Conservation (phyloP, 2,797 vertebrate genomes). For the Miichthys miiuy region DNA sequence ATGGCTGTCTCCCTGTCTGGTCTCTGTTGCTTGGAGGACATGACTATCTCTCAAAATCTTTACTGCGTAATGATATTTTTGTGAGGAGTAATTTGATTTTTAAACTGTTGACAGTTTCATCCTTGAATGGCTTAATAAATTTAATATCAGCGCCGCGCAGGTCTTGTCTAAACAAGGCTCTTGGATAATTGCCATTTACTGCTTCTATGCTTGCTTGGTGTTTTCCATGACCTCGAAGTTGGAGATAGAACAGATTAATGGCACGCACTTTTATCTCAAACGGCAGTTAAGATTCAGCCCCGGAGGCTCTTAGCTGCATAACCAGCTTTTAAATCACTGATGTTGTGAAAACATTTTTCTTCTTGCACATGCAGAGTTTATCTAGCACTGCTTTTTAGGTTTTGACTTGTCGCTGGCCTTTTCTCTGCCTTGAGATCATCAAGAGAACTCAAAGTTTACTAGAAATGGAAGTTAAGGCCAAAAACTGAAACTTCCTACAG, state of each 20-base stretch:
- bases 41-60: slow-evolving; percentile 46
- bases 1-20: slow-evolving; percentile 15
- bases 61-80: slow-evolving; percentile 15
- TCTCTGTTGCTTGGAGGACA: neutral
- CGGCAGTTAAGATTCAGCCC: slow-evolving; percentile 48
- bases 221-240: slow-evolving; percentile 53
- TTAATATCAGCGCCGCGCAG: slow-evolving; percentile 42
- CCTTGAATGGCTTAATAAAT: slow-evolving; percentile 55
- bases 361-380: slow-evolving; percentile 34
- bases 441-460: neutral
- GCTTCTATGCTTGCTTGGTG: slow-evolving; percentile 15
- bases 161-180: slow-evolving; percentile 66
- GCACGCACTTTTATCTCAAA: slow-evolving; percentile 57
- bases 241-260: slow-evolving; percentile 59
- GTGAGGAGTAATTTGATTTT: slow-evolving; percentile 56
- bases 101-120: slow-evolving; percentile 69
- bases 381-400: neutral
- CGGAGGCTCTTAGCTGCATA: slow-evolving; percentile 45
- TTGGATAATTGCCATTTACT: slow-evolving; percentile 63
- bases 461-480: neutral
- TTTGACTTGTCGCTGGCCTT: neutral
- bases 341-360: slow-evolving; percentile 30
- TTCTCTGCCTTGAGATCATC: slow-evolving; percentile 10
- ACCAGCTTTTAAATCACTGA: slow-evolving; percentile 50
- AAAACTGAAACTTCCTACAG: neutral